Conservation (phyloP, 2,888 invertebrate species). For the Hemicrepidius hirtus region DNA sequence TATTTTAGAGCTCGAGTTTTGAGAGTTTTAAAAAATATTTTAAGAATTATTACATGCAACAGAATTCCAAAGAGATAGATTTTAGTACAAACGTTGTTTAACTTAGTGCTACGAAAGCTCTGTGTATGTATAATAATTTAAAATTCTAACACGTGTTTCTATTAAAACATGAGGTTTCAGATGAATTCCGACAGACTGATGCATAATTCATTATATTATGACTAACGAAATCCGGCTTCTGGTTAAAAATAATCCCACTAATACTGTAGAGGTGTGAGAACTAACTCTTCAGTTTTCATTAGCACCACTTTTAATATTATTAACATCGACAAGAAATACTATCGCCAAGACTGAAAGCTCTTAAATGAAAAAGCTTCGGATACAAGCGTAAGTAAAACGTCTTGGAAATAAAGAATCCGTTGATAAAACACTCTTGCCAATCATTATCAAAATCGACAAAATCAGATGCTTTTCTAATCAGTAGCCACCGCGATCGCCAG, state of each 20-base stretch:
- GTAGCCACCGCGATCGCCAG: too few relatives aligned
- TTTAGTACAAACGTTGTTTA: slow-evolving; percentile 19
- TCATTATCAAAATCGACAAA: too few relatives aligned
- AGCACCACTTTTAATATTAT: not conserved
- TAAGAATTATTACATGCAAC: slow-evolving; percentile 7
- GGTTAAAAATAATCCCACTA: slow-evolving; percentile 54
- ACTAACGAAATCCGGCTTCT: slow-evolving; percentile 62
- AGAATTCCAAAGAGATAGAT: slow-evolving; percentile 3
- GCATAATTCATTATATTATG: slow-evolving; percentile 64
- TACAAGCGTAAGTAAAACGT: too few relatives aligned
- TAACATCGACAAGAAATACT: not conserved
- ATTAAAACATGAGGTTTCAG: slow-evolving; percentile 58
- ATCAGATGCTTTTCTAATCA: too few relatives aligned
- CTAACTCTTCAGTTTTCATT: slow-evolving; percentile 13
- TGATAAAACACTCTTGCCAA: too few relatives aligned
- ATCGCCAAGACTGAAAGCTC: not conserved
- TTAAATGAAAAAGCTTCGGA: too few relatives aligned
- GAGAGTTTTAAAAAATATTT: not conserved
- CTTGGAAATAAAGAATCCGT: too few relatives aligned
- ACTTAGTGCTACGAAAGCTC: slow-evolving; percentile 20
- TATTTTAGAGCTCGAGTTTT: not conserved
- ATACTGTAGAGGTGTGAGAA: slow-evolving; percentile 31
- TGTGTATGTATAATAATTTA: slow-evolving; percentile 52
- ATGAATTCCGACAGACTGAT: slow-evolving; percentile 59
- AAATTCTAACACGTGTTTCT: slow-evolving; percentile 58